Evolutionary conservation across 2,797 vertebrate genomes (phyloP), one percentile per base, ranked within the genome.

Genomic region (Siniperca undulata): DNA sequence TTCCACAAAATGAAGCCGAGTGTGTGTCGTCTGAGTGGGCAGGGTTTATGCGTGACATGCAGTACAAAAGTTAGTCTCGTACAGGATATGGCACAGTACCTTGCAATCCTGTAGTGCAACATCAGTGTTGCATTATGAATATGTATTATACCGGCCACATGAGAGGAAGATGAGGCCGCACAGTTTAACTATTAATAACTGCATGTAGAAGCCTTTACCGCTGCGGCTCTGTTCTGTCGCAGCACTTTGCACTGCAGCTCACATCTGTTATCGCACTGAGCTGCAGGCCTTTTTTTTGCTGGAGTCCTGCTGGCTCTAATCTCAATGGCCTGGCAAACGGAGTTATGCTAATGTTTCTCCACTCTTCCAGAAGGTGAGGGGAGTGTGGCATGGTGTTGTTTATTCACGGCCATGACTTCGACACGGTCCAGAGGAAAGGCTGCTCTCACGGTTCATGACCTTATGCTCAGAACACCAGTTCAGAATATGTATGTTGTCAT

Each of bases 121-220:
- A 86, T 91, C 74, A 85, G 75, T 65, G 65, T 81, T 71, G 80
- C 77, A 80, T 89, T 87, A 77, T 92, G 90, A 86, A 90, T 88
- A 87, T 75, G 80, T 27, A 27, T 88, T 80, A 87, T 78, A 80
- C 68, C 16, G 14, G 53, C 65, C 64, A 70, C 75, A 81, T 78
- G 72, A 75, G 86, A 87, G 58, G 44, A 44, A 64, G 75, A 84
- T n/a, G 83, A 80, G 81, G 80, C 80, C 34, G 84, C 55, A 60
- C 59, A 78, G 83, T 77, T 91, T 80, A 90, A 88, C 88, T 95
- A 93, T 94, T 93, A 93, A 94, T 94, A 94, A 86, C 82, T 60
- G 77, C 66, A 68, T 80, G 78, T 86, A 42, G 89, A 80, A 87
- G 87, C 83, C 86, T 72, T 74, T 75, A 76, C 78, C 81, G 81